Base-by-base conservation (phyloP, 2,797 vertebrate species). In the Anolis apletophallus region DNA sequence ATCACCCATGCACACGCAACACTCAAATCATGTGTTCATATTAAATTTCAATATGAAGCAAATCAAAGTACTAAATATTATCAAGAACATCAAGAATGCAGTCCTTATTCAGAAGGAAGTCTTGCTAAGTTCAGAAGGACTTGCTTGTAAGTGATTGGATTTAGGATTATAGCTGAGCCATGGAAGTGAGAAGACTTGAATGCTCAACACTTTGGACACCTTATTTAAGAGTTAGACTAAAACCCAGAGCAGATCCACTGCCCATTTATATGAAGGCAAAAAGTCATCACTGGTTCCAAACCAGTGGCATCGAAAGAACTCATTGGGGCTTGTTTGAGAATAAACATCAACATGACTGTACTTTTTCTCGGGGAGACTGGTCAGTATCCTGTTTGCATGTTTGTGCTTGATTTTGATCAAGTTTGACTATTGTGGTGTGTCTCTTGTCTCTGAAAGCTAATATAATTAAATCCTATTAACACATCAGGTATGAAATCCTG, bases 381-480 rank as follows among this genome's bases (percentile, higher is more conserved):
- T 52, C 89, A 87, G 88, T 91, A 91, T 85, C 93, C 85, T 92
- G 93, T 90, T 91, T 93, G 84, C 77, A 89, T 89, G 81, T 89
- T 94, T 95, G 94, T 95, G 91, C 88, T 91, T 36, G 46, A 93
- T 94, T 96, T 93, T 96, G 95, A 95, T 96, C 95, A 91, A 91
- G 74, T 93, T 94, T 94, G 95, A 96, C 94, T 94, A 92, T 88
- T 91, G 92, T 85, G 46, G 89, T 80, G 81, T 91, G 94, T 94
- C 95, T 95, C 93, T 82, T 90, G 92, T 89, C 88, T 94, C 90
- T 84, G 85, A 85, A 64, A 80, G 68, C 87, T 96, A 96, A 96
- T 96, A 93, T 95, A 96, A 97, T 97, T 96, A 97, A 96, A 96
- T 96, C 95, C 95, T 96, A 97, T 97, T 97, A 97, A 97, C 96